Conservation (phyloP, 2,888 invertebrate genomes). For the Ophioninae sp. region DNA sequence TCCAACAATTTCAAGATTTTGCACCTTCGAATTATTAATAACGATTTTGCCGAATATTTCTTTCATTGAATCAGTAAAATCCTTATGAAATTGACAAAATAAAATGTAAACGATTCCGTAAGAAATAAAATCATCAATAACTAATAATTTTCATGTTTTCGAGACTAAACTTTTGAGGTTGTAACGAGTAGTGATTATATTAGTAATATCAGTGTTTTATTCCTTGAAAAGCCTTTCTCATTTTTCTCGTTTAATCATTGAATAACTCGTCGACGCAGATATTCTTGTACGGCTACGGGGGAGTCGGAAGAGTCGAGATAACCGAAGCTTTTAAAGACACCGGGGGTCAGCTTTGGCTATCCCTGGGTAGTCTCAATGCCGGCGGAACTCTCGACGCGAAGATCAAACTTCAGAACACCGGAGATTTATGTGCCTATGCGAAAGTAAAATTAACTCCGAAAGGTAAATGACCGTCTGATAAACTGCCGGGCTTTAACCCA, state of each 20-base stretch:
- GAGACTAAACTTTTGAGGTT: too few species aligned
- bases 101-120: not conserved
- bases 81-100: not conserved
- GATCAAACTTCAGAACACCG: slow-evolving; percentile 83
- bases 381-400: slow-evolving; percentile 80
- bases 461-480: slow-evolving; percentile 67
- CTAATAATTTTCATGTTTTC: not conserved
- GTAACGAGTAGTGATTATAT: too few species aligned
- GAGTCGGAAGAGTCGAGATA: slow-evolving; percentile 82
- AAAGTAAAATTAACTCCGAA: slow-evolving; percentile 76
- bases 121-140: not conserved
- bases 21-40: not conserved
- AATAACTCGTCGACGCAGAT: slow-evolving; percentile 70
- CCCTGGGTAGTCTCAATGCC: slow-evolving; percentile 83
- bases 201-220: too few species aligned
- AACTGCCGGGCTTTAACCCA: not conserved
- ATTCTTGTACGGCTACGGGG: slow-evolving; percentile 84
- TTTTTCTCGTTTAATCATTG: not conserved
- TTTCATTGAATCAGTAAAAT: not conserved
- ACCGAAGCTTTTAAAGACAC: slow-evolving; percentile 83
- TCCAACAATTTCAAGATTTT: not conserved
- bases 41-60: not conserved
- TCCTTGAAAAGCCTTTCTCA: not conserved
- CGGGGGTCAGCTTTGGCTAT: slow-evolving; percentile 83
- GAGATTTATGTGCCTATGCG: slow-evolving; percentile 83